Percentiles rank a stretch among this genome's conserved stretches.
Evolutionary conservation across 2,113 vertebrate genomes (phyloP).

Genomic region (Hippocampus zosterae): DNA sequence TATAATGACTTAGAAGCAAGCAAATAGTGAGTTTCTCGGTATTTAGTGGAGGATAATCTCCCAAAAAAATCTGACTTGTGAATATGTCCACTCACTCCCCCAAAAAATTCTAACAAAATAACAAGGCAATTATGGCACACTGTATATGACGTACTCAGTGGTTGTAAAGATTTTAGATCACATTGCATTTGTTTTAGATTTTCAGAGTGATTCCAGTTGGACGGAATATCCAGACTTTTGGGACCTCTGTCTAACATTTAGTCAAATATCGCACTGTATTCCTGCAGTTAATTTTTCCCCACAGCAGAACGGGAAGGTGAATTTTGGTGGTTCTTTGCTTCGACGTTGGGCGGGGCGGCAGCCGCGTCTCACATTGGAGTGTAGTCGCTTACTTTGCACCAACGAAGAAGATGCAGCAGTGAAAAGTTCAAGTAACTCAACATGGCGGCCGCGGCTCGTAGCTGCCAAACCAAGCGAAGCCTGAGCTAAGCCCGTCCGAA

Average conservation of each 20-base stretch:
- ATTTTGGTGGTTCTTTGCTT: neutral
- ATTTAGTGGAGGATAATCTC: too few relatives aligned
- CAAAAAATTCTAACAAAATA: too few relatives aligned
- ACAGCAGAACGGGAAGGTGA: neutral
- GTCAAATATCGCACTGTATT: neutral
- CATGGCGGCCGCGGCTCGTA: slow-evolving; percentile 55
- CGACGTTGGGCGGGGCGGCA: neutral
- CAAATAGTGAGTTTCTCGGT: too few relatives aligned
- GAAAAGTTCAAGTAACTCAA: slow-evolving; percentile 43
- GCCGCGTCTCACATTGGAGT: neutral
- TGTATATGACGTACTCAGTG: neutral
- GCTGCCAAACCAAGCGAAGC: slow-evolving; percentile 1
- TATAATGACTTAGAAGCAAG: too few relatives aligned
- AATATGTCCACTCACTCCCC: too few relatives aligned
- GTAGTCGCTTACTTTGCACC: neutral
- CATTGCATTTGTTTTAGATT: neutral
- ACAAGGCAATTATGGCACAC: too few relatives aligned
- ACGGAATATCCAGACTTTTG: neutral
- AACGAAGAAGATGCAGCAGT: slow-evolving; percentile 42
- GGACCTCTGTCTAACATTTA: neutral
- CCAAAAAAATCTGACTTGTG: too few relatives aligned
- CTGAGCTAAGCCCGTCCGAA: slow-evolving; percentile 9
- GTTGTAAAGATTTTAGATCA: neutral
- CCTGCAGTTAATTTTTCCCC: neutral
- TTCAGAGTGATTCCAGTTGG: neutral